These are phyloP conservation scores for Diploptera punctata DNA, from an alignment of 2,888 invertebrate species.

Conservation along the genomic window DNA sequence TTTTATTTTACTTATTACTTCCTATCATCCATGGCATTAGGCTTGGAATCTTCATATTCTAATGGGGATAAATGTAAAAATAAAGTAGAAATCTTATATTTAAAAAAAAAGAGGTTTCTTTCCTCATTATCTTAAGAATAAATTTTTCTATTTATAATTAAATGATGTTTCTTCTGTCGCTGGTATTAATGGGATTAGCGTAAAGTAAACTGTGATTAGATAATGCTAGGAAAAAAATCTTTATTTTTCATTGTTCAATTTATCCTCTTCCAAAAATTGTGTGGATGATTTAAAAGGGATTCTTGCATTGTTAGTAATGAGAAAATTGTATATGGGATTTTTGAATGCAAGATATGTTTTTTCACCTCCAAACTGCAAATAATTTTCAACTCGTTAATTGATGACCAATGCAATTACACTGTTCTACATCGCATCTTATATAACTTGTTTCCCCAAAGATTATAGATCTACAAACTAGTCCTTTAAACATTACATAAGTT, in stretches of 20 bases:
- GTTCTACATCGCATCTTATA: background rate
- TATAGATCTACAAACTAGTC: no score
- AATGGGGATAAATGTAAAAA: no score
- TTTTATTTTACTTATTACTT: constrained; percentile 6
- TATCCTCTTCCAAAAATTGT: constrained; percentile 3
- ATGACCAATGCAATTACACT: no score
- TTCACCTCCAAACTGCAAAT: background rate
- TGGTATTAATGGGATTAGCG: background rate
- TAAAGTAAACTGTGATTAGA: constrained; percentile 10
- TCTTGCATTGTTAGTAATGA: background rate
- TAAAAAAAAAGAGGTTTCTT: background rate
- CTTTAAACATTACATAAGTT: no score
- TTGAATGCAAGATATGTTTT: background rate
- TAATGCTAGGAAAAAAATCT: constrained; percentile 9
- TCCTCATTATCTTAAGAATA: constrained; percentile 4
- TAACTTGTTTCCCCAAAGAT: no score
- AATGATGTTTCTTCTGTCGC: background rate
- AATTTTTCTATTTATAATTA: constrained; percentile 26
- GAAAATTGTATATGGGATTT: background rate
- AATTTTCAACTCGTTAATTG: background rate
- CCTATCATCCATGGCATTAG: background rate
- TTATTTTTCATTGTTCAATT: constrained; percentile 6
- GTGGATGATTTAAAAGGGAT: background rate
- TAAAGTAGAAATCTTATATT: background rate
- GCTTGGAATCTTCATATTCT: background rate